phyloP scores from a whole-genome alignment of 2,113 vertebrate genomes.

The Cryptoleucopteryx plumbea region DNA sequence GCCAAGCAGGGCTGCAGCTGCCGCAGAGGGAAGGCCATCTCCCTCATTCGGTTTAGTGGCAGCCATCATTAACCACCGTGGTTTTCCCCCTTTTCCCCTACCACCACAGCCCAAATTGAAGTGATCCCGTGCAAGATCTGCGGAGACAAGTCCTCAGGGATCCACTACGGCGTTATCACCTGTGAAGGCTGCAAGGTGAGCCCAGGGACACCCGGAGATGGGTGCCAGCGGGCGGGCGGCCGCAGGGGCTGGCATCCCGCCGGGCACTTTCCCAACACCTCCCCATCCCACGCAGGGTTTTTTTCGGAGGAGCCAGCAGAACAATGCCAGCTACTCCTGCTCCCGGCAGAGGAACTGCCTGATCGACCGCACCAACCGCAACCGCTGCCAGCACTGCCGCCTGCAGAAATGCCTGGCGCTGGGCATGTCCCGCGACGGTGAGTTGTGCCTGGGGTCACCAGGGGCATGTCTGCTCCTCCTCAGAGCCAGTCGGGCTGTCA shows the following conservation, averaged over 20 bases:
- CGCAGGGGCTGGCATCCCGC: fast-evolving
- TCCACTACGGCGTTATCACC: slow-evolving; percentile 92
- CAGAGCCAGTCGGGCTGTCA: fast-evolving
- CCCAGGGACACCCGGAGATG: fast-evolving
- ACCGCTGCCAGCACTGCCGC: slow-evolving; percentile 91
- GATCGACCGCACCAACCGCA: slow-evolving; percentile 91
- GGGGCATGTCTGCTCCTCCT: fast-evolving
- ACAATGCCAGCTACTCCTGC: slow-evolving; percentile 92
- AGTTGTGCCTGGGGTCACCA: not conserved
- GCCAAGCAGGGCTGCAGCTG: not conserved
- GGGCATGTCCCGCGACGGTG: slow-evolving; percentile 92
- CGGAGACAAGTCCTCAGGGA: slow-evolving; percentile 91
- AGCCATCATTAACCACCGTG: fast-evolving
- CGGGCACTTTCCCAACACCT: not conserved
- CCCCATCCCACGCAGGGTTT: slow-evolving; percentile 75
- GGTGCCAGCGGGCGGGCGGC: fast-evolving
- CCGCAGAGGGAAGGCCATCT: fast-evolving
- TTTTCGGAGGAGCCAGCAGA: slow-evolving; percentile 90
- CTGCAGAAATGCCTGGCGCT: slow-evolving; percentile 90
- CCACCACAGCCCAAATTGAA: slow-evolving; percentile 85
- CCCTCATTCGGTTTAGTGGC: fast-evolving
- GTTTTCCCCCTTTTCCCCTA: not conserved
- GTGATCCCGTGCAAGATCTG: slow-evolving; percentile 95
- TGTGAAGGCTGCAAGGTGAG: slow-evolving; percentile 75
- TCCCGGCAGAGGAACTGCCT: slow-evolving; percentile 89